These are phyloP conservation scores for Andrena minutula DNA, from an alignment of 2,888 invertebrate species.

Conservation along the genomic window DNA sequence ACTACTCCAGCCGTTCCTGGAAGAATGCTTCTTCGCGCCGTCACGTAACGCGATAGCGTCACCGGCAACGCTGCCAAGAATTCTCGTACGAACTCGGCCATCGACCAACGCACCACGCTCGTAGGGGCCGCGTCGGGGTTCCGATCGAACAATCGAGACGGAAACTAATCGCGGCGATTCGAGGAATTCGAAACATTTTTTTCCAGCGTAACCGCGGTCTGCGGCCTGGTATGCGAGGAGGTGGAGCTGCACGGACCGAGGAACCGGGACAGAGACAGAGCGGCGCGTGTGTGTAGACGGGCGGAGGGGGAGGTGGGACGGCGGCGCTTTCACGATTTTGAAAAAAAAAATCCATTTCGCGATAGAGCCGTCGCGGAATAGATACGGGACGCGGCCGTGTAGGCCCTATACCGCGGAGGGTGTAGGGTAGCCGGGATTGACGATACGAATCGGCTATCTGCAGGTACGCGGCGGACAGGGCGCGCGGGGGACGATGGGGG, in stretches of 20 bases:
- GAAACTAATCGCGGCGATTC: conserved; percentile 73
- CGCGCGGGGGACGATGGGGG: conserved; percentile 8
- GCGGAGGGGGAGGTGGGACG: conserved; percentile 22
- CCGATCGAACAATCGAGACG: conserved; percentile 71
- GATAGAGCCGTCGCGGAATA: conserved; percentile 76
- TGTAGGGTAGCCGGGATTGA: conserved; percentile 72
- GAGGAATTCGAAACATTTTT: conserved; percentile 74
- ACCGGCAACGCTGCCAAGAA: background rate
- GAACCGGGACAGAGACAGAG: conserved; percentile 2
- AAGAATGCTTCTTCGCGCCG: background rate
- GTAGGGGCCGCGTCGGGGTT: conserved; percentile 7
- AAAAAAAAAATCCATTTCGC: conserved; percentile 75
- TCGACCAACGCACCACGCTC: background rate
- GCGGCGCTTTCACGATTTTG: conserved; percentile 71
- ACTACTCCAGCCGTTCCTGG: background rate
- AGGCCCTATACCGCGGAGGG: conserved; percentile 62
- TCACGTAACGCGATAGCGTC: background rate
- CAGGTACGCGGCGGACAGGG: conserved; percentile 67
- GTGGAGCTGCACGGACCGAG: conserved; percentile 1
- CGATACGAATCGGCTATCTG: conserved; percentile 77
- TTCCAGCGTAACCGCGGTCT: conserved; percentile 64
- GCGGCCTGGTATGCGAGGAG: conserved; percentile 28
- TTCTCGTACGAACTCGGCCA: background rate
- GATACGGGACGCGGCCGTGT: conserved; percentile 69
- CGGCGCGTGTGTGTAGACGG: background rate